These are phyloP conservation scores for Halcyon malimbica DNA, from an alignment of 2,113 vertebrate species.

Conservation along the genomic window DNA sequence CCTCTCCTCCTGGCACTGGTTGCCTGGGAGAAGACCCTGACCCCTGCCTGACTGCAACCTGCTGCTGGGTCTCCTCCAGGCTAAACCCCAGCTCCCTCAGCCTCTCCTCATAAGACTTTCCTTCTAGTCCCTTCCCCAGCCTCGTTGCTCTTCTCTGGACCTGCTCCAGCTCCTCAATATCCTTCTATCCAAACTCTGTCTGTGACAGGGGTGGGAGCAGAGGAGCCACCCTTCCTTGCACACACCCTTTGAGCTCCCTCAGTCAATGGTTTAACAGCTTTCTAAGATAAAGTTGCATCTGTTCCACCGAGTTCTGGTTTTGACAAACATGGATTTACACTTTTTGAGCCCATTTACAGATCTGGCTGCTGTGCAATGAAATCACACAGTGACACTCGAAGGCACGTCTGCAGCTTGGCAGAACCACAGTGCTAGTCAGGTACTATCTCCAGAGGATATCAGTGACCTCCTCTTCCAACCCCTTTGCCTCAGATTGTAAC, in stretches of 20 bases:
- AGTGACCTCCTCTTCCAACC: neutral
- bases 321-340: neutral
- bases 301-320: neutral
- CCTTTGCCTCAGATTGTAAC: neutral
- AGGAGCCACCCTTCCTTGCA: neutral
- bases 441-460: fast-evolving
- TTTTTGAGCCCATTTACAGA: neutral
- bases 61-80: too few relatives aligned
- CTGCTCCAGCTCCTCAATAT: too few relatives aligned
- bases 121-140: too few relatives aligned
- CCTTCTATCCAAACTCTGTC: neutral
- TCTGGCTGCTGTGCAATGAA: neutral
- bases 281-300: neutral
- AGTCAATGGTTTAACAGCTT: neutral
- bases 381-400: fast-evolving
- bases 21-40: too few relatives aligned
- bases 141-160: too few relatives aligned
- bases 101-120: too few relatives aligned
- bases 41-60: too few relatives aligned
- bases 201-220: fast-evolving
- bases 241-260: fast-evolving
- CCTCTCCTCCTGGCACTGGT: too few relatives aligned
- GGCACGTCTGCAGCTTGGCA: neutral
- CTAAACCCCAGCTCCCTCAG: too few relatives aligned
- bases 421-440: neutral